Percentiles rank a stretch among this genome's conserved stretches.
Evolutionary conservation across 2,113 vertebrate species (phyloP).

Genomic region (Ctenomys sociabilis): DNA sequence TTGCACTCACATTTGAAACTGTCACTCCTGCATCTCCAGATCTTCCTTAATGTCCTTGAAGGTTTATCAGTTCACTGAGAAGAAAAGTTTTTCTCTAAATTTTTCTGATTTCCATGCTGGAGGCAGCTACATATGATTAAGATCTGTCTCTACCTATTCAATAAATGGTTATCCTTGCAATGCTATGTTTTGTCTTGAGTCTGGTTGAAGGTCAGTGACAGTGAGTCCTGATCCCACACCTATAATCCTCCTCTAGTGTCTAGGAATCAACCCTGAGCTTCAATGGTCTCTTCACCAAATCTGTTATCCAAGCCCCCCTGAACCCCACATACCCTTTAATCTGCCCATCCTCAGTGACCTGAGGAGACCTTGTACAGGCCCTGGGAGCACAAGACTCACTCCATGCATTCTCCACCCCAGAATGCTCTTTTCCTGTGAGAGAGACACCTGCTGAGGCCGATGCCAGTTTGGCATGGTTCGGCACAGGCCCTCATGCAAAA

Average conservation of each 20-base stretch:
- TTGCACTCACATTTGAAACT: accelerated
- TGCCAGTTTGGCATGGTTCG: background rate
- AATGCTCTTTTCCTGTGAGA: background rate
- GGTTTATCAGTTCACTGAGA: background rate
- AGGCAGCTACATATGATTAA: background rate
- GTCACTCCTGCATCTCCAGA: background rate
- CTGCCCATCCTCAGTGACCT: background rate
- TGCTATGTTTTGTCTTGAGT: background rate
- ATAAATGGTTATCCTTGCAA: constrained; percentile 46
- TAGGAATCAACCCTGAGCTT: background rate
- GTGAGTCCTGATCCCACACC: background rate
- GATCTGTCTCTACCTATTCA: background rate
- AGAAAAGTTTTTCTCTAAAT: background rate
- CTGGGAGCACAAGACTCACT: background rate
- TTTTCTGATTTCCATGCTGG: background rate
- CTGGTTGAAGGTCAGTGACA: background rate
- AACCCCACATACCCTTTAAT: background rate
- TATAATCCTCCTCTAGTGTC: background rate
- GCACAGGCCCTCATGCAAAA: accelerated
- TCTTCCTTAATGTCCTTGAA: background rate
- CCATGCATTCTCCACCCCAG: background rate
- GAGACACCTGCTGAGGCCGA: background rate
- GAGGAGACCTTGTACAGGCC: too few species aligned
- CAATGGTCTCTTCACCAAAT: background rate
- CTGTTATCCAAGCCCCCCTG: accelerated